Evolutionary conservation across 2,888 invertebrate species (phyloP), one percentile per base, ranked within the genome.

Genomic region (Eulithis testata): DNA sequence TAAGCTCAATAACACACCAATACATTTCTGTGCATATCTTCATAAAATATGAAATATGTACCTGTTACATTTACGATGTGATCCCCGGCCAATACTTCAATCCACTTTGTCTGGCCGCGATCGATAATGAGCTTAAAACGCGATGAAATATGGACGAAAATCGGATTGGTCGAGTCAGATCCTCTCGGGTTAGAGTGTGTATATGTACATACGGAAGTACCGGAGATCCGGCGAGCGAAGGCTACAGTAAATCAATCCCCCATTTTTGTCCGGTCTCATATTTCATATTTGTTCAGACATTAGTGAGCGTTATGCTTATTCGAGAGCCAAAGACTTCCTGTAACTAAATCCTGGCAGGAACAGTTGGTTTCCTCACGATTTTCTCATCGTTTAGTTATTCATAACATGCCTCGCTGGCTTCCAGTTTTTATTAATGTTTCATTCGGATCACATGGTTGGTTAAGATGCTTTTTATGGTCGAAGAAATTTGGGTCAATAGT

Each of bases 231-330:
- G 75, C 76, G 72, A 75, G 75, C 73, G 75, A 73, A 78, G 76
- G 80, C 76, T 76, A 67, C 79, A 77, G 83, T 87, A 86, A 87
- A 86, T 87, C 87, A 87, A 86, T 85, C 82, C 78, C 69, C 76
- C 77, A 81, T 84, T 84, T 83, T 82, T 80, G 76, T 80, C 71
- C 73, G 69, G 73, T 75, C 80, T 84, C 81, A 76, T 82, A 81
- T 85, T 82, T 83, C 82, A 82, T 86, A 84, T 86, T 86, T 85
- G 82, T 82, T 78, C 76, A 74, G 72, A 77, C 79, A 85, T 86
- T 86, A 86, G 83, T 82, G 77, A 82, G 76, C 79, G 61, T 70
- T 70, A 82, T 80, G 81, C 77, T 77, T 84, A 81, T 85, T 81
- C 80, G 75, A 63, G 49, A 51, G 64, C 51, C 70, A 70, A 74